Evolutionary conservation across 2,888 invertebrate genomes (phyloP).

Genomic region (Dryomyza anilis): DNA sequence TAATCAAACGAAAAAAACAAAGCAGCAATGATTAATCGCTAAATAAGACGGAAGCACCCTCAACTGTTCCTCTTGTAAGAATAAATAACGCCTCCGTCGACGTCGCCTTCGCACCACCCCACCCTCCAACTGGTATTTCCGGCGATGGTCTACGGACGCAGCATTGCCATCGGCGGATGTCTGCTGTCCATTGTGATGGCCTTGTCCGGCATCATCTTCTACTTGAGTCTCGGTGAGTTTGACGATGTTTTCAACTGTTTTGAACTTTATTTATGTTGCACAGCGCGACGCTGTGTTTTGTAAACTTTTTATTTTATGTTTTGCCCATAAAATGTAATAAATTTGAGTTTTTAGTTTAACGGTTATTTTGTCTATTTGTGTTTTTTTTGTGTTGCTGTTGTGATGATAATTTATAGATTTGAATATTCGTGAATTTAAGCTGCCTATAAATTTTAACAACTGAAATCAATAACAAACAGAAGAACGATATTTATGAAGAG

Average conservation of each 20-base stretch:
- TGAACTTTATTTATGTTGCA: not conserved
- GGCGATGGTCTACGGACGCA: conserved; percentile 56
- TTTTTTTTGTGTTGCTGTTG: too few species aligned
- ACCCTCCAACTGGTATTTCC: not conserved
- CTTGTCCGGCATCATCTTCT: conserved; percentile 56
- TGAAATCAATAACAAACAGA: too few species aligned
- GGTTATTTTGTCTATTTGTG: too few species aligned
- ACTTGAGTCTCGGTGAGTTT: conserved; percentile 58
- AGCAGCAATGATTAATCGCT: conserved; percentile 40
- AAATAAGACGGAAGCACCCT: conserved; percentile 36
- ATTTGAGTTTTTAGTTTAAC: too few species aligned
- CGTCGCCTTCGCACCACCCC: not conserved
- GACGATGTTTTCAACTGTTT: not conserved
- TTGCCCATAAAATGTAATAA: too few species aligned
- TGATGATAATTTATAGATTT: too few species aligned
- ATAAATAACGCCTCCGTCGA: too few species aligned
- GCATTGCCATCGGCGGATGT: conserved; percentile 56
- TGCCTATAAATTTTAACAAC: too few species aligned
- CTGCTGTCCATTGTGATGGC: conserved; percentile 52
- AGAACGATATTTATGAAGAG: too few species aligned
- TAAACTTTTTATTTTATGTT: too few species aligned
- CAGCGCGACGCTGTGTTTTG: too few species aligned
- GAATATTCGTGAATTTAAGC: too few species aligned
- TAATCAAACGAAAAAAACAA: not conserved
- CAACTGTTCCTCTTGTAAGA: conserved; percentile 21